phyloP scores from a whole-genome alignment of 2,113 vertebrate species.

The Turnix velox region DNA sequence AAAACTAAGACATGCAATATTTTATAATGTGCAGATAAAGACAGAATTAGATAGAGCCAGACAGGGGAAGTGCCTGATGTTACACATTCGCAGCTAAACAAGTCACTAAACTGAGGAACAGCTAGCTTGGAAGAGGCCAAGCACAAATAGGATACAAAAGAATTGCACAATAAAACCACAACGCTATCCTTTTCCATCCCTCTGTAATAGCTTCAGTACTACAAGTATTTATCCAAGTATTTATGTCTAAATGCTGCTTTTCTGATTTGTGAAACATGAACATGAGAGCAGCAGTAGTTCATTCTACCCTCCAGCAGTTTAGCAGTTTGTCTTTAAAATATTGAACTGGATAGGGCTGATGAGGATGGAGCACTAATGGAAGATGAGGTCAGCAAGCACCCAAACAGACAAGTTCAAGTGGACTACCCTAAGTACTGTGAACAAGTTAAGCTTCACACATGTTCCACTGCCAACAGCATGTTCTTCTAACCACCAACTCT shows the following conservation, averaged over 20 bases:
- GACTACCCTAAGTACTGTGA: fast-evolving
- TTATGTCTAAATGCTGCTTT: neutral
- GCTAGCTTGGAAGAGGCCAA: neutral
- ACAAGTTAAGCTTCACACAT: neutral
- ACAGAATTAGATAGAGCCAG: neutral
- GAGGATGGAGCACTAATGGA: neutral
- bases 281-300: neutral
- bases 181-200: neutral
- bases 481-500: neutral
- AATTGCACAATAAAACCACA: neutral
- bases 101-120: neutral
- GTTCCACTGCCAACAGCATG: neutral
- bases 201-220: neutral
- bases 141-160: neutral
- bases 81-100: neutral
- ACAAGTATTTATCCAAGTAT: neutral
- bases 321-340: neutral
- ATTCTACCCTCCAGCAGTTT: neutral
- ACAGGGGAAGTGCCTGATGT: neutral
- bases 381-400: neutral
- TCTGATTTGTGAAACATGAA: neutral
- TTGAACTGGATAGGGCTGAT: neutral
- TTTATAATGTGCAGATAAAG: neutral
- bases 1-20: neutral
- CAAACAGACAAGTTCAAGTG: neutral